These are phyloP conservation scores for Tympanoctomys barrerae DNA, from an alignment of 2,797 vertebrate genomes.

Conservation along the genomic window DNA sequence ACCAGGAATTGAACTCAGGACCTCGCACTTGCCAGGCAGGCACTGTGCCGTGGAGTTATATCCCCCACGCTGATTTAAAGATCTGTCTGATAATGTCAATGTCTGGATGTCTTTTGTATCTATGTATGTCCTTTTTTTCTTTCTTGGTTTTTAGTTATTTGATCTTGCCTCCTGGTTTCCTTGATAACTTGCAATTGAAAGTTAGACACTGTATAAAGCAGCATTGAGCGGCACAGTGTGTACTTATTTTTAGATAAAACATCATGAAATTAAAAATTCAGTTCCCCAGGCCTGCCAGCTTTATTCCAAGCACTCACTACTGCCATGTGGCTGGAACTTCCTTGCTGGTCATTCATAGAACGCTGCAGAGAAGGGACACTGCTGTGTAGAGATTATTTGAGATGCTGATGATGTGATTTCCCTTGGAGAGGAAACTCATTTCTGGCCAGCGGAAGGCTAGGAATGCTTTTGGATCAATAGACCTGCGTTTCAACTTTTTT, in stretches of 20 bases:
- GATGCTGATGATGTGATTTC: neutral
- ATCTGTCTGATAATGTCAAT: neutral
- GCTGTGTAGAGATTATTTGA: neutral
- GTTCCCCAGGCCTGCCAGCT: neutral
- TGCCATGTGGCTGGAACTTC: neutral
- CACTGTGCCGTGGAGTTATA: too few species aligned
- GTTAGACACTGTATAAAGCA: neutral
- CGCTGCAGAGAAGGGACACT: neutral
- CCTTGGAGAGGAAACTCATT: neutral
- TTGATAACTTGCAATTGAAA: neutral
- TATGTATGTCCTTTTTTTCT: neutral
- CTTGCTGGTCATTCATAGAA: neutral
- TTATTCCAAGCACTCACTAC: neutral
- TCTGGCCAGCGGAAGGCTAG: neutral
- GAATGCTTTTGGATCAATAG: neutral
- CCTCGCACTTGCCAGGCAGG: too few species aligned
- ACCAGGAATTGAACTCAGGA: too few species aligned
- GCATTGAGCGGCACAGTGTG: neutral
- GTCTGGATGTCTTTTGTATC: neutral
- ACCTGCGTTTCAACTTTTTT: neutral
- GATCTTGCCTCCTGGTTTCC: neutral
- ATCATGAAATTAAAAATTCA: neutral
- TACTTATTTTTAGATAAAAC: conserved; percentile 13
- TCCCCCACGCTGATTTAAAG: neutral
- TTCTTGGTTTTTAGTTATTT: conserved; percentile 42